A percentile compares a stretch with the other conserved stretches of the same genome.
These are phyloP conservation scores for Sylvia borin DNA, from an alignment of 2,797 vertebrate genomes.

Conservation along the genomic window DNA sequence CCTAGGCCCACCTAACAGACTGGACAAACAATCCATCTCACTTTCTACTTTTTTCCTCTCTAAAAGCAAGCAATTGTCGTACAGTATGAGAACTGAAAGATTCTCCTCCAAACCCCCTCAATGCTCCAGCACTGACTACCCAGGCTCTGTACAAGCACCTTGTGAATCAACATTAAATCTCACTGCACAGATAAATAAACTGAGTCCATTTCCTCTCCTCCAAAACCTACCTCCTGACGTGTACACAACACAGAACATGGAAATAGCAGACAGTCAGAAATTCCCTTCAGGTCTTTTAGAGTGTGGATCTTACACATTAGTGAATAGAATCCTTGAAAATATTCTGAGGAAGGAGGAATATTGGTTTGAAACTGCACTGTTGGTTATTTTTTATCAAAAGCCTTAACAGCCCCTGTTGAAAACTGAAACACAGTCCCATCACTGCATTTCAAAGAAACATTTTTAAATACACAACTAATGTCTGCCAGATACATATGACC, in stretches of 20 bases:
- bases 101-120: neutral
- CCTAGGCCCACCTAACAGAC: accelerated
- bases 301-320: neutral
- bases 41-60: neutral
- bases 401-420: neutral
- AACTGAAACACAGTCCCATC: neutral
- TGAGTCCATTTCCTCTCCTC: neutral
- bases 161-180: neutral
- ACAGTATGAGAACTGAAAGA: neutral
- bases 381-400: neutral
- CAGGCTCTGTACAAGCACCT: neutral
- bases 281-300: neutral
- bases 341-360: neutral
- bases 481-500: neutral
- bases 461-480: neutral
- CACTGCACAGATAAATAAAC: neutral
- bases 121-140: neutral
- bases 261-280: neutral
- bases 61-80: neutral
- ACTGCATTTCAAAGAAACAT: neutral
- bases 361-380: neutral
- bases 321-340: neutral
- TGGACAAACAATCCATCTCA: neutral
- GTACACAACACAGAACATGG: neutral
- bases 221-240: neutral